Evolutionary conservation across 1,140 invertebrate genomes (phyloP).

Genomic region (Brachionus koreanus): DNA sequence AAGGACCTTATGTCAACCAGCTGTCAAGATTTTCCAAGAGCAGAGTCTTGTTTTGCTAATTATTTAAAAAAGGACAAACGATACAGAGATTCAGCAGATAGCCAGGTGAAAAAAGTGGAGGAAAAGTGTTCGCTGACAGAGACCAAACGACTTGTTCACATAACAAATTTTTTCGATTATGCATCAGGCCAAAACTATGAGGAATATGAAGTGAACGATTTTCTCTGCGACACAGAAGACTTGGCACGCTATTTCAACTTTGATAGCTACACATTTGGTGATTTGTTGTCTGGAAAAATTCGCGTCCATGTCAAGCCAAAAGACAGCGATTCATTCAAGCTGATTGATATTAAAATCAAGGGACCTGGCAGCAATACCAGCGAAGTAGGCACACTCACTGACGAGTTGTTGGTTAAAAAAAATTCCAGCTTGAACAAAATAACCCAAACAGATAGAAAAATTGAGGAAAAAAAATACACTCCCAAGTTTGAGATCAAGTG

Average conservation of each 20-base stretch:
- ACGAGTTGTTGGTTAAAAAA: neutral
- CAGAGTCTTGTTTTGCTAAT: neutral
- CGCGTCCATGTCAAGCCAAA: neutral
- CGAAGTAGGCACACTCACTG: neutral
- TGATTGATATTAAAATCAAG: neutral
- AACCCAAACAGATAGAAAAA: neutral
- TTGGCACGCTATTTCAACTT: neutral
- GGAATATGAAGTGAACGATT: constrained; percentile 1
- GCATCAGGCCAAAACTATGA: neutral
- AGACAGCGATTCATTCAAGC: neutral
- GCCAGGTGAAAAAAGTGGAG: neutral
- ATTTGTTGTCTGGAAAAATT: neutral
- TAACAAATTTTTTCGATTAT: neutral
- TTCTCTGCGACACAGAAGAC: neutral
- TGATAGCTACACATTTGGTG: neutral
- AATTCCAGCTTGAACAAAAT: neutral
- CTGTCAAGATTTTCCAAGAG: neutral
- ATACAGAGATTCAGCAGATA: neutral
- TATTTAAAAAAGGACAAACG: neutral
- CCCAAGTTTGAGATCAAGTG: neutral
- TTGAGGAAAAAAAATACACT: neutral
- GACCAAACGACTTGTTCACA: neutral
- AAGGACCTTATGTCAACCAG: neutral
- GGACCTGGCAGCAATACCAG: neutral
- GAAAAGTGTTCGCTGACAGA: neutral